Evolutionary conservation across 2,888 invertebrate species (phyloP), one percentile per base, ranked within the genome.

Genomic region (Leistus spinibarbis): DNA sequence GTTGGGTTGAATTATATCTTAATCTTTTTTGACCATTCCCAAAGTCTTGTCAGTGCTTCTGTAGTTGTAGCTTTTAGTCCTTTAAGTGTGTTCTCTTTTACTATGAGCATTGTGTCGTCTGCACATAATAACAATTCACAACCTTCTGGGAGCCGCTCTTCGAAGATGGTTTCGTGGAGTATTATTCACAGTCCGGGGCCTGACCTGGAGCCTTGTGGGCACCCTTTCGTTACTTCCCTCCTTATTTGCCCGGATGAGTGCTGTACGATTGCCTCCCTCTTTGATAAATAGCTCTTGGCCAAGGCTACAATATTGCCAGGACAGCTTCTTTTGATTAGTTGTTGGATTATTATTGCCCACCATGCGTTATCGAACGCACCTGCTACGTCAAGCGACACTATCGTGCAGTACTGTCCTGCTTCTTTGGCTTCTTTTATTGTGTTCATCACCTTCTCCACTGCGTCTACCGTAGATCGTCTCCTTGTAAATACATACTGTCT

Each of bases 281-380:
- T 24, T 5, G 65, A 60, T 9, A 77, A 66, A 54, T 73, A 69
- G 0, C 23, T 22, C n/a, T 68, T 40, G n/a, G 66, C 40, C 4
- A 74, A 68, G 13, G 13, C 1, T 5, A 69, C 17, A 16, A 74
- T 23, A 17, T 78, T 78, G 10, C n/a, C 23, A 2, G 79, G 81
- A 17, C 78, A 79, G 7, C 73, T 57, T 57, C 72, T 72, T 0
- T 67, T 19, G 0, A 76, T 70, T 54, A 79, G 69, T 54, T 77
- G 69, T 1, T 27, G 1, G 23, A 69, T 74, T 3, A 80, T 74
- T 2, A 70, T 72, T 3, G 80, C 81, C 81, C 81, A 81, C 81
- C 80, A 82, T 0, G 81, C 81, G 65, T 76, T 79, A 54, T 82
- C 81, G 57, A 82, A 81, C 22, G 81, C 82, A 13, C 79, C 79